These are phyloP conservation scores for Chymomyza fuscimana DNA, from an alignment of 2,888 invertebrate genomes.

Conservation along the genomic window DNA sequence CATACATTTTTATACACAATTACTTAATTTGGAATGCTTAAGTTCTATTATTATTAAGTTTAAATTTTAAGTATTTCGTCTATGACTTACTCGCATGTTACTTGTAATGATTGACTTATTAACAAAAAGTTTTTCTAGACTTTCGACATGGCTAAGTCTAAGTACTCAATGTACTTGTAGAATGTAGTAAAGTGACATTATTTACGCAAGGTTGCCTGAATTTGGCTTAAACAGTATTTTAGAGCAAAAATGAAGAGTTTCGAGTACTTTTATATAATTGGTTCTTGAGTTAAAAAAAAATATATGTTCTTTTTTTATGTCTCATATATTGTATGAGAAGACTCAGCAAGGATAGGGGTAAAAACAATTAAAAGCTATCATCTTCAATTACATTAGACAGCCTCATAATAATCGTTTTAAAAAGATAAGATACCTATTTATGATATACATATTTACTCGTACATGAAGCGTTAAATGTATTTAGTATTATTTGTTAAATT, in stretches of 20 bases:
- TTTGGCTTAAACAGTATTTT: not conserved
- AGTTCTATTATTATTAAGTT: conserved; percentile 27
- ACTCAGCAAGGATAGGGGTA: too few species aligned
- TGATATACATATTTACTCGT: too few species aligned
- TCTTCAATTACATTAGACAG: too few species aligned
- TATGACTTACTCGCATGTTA: conserved; percentile 46
- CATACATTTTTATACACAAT: conserved; percentile 12
- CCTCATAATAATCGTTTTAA: too few species aligned
- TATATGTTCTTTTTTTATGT: too few species aligned
- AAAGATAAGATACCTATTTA: too few species aligned
- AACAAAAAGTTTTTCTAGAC: conserved; percentile 6
- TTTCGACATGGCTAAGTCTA: conserved; percentile 2
- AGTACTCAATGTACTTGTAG: not conserved
- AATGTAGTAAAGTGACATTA: not conserved
- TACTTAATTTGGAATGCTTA: conserved; percentile 27
- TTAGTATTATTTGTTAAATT: too few species aligned
- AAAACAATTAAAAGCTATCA: too few species aligned
- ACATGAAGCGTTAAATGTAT: too few species aligned
- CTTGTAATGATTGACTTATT: not conserved
- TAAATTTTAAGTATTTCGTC: conserved; percentile 33
- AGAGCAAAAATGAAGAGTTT: not conserved
- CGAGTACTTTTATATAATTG: not conserved
- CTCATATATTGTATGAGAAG: too few species aligned
- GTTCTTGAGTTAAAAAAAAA: not conserved
- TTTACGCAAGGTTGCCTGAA: not conserved